phyloP scores from a whole-genome alignment of 2,113 vertebrate species.

The human region GRCh38 chr3:139786501-139787000 shows the following conservation, averaged over 20 bases:
- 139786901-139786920: background rate
- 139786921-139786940: background rate
- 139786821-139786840: background rate
- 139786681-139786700: background rate
- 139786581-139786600: background rate
- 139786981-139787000: background rate
- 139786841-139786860: background rate
- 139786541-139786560: background rate
- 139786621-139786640: background rate
- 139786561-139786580: background rate
- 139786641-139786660: background rate
- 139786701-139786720: background rate
- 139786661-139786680: background rate
- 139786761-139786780: background rate
- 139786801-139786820: background rate
- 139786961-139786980: background rate
- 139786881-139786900: background rate
- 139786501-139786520: background rate
- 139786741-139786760: background rate
- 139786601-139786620: background rate
- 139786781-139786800: background rate
- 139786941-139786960: background rate
- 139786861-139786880: background rate
- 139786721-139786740: background rate
- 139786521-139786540: background rate